Base-by-base conservation (phyloP, 2,797 vertebrate genomes). In the Podargus strigoides region DNA sequence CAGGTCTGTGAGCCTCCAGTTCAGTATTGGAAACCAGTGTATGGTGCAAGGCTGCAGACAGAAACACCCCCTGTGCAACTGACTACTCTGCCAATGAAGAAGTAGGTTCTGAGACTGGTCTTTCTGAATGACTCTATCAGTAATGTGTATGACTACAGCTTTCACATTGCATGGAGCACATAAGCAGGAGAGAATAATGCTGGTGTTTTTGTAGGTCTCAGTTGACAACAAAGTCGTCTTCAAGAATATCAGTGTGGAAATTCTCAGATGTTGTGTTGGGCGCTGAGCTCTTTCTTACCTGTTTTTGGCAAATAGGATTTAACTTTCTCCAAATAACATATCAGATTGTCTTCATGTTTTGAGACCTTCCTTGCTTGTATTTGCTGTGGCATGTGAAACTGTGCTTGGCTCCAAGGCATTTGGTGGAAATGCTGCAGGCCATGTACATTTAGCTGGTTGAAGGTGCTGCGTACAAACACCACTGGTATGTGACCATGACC, bases 401-500 rank as follows among this genome's bases (percentile, higher is more conserved):
- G 7, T 72, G 8, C 39, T 67, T 82, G 52, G 10, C 12, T 58
- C 17, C n/a, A 37, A 6, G 42, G 10, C 24, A 4, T 50, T 47
- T 39, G 37, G 26, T 74, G 44, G 39, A 70, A 91, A 55, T 0
- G 1, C 36, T 68, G 20, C 6, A 2, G 28, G 41, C 34, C 9
- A 15, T 1, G 6, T 37, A 16, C 19, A 23, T 64, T 69, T 59
- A 70, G 14, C 58, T 49, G 39, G 14, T 59, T 69, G 60, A 69
- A 89, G 34, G 50, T 44, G 18, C 56, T 80, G 59, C 36, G 2
- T 34, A 5, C 24, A 37, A 53, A 53, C 37, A 53, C 42, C 14
- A 8, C 3, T 42, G 24, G n/a, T 14, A 30, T 0, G 0, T 30
- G 63, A 52, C 23, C 32, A 6, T 34, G 37, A 32, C 28, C 20